A percentile compares a stretch with the other conserved stretches of the same genome.
Evolutionary conservation across 2,797 vertebrate species (phyloP).

Genomic region (Stomatorhinus walkeri): DNA sequence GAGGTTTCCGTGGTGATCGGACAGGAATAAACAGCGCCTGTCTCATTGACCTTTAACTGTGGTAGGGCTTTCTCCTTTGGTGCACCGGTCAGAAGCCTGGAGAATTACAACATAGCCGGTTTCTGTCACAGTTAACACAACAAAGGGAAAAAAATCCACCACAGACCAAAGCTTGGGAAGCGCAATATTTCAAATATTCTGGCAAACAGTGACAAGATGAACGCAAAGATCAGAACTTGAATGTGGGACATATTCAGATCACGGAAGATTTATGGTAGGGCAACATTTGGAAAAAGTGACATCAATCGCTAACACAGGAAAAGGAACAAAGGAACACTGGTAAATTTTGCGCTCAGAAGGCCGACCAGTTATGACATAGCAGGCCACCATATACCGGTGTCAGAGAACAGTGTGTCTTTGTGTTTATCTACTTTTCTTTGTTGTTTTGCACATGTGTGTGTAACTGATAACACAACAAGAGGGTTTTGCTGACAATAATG

Average conservation of each 20-base stretch:
- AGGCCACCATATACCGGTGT: not conserved
- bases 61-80: constrained; percentile 66
- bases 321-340: not conserved
- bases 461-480: not conserved
- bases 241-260: not conserved
- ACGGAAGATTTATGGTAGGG: not conserved
- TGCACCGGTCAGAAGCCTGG: constrained; percentile 78
- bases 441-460: not conserved
- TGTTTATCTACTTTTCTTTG: not conserved
- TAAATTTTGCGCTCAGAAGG: not conserved
- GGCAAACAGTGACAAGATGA: not conserved
- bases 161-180: not conserved
- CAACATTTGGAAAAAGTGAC: not conserved
- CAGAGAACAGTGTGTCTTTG: not conserved
- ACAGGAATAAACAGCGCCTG: constrained; percentile 80
- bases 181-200: not conserved
- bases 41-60: constrained; percentile 63
- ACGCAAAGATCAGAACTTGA: not conserved
- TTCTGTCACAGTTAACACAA: not conserved
- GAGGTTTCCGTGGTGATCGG: constrained; percentile 56
- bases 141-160: not conserved
- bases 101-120: not conserved
- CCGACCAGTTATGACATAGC: not conserved
- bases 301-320: not conserved
- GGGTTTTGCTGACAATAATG: not conserved